Conservation (phyloP, 2,797 vertebrate genomes). For the Mico argentatus region DNA sequence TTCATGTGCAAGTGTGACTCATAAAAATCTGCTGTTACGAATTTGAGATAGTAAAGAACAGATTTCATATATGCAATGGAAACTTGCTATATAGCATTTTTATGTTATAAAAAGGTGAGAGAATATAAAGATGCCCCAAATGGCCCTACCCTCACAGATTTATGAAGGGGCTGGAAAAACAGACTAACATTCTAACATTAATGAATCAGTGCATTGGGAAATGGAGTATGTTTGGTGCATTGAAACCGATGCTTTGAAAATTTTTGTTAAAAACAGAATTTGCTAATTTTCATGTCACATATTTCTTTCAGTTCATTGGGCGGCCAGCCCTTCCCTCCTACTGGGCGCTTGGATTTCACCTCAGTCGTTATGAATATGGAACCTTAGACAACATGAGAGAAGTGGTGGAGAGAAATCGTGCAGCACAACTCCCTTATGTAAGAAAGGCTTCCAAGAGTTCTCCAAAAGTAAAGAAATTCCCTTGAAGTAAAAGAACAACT, state of each 20-base stretch:
- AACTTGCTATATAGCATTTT: not conserved
- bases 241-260: not conserved
- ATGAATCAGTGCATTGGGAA: not conserved
- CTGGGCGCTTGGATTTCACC: conserved; percentile 96
- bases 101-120: not conserved
- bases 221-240: not conserved
- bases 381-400: conserved; percentile 88
- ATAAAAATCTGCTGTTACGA: not conserved
- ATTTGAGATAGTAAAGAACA: not conserved
- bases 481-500: not conserved
- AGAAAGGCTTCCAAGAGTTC: not conserved
- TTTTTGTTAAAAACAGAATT: not conserved
- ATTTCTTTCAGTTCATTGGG: conserved; percentile 89
- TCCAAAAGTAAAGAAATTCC: not conserved
- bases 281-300: conserved; percentile 1
- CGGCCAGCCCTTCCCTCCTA: conserved; percentile 92
- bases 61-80: not conserved
- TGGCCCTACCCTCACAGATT: not conserved
- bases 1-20: not conserved
- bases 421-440: conserved; percentile 88
- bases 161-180: not conserved
- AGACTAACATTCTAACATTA: not conserved
- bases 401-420: conserved; percentile 92
- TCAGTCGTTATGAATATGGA: conserved; percentile 93
- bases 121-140: not conserved